Conservation (phyloP, 2,888 invertebrate species). For the Agonopterix heracliana region DNA sequence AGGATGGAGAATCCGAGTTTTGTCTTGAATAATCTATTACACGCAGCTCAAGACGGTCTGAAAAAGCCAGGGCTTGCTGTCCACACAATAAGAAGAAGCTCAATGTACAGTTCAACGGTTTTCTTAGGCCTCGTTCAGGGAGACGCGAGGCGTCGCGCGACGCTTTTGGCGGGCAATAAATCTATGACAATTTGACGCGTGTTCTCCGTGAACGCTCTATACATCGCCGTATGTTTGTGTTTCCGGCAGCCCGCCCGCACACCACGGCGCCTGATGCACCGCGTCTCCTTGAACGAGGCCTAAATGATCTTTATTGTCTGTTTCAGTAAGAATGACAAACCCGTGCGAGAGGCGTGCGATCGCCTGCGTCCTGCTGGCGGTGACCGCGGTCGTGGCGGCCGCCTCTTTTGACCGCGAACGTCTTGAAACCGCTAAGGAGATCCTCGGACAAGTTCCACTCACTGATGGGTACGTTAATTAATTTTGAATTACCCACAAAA, state of each 20-base stretch:
- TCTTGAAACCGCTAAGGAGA: conserved; percentile 78
- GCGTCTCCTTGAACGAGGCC: no score
- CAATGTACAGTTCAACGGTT: background rate
- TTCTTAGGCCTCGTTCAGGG: no score
- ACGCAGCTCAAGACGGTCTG: no score
- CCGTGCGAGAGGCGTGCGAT: conserved; percentile 48
- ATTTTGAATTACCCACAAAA: no score
- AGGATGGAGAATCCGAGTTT: background rate
- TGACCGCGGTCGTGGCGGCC: conserved; percentile 71
- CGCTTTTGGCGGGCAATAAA: no score
- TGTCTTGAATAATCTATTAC: background rate
- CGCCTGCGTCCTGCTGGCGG: conserved; percentile 61
- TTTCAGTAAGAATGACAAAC: conserved; percentile 53
- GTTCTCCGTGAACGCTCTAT: no score
- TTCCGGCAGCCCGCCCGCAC: background rate
- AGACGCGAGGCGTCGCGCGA: no score
- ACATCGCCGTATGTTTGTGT: no score
- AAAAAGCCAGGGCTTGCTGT: no score
- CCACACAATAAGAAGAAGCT: no score
- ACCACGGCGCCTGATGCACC: no score
- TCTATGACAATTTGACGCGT: no score
- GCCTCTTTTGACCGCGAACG: conserved; percentile 75
- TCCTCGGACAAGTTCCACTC: conserved; percentile 80
- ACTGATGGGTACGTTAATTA: conserved; percentile 74
- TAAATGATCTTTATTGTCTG: background rate